A percentile compares a stretch with the other conserved stretches of the same genome.
These are phyloP conservation scores for Oedothorax gibbosus DNA, from an alignment of 1,140 invertebrate genomes.

Conservation along the genomic window DNA sequence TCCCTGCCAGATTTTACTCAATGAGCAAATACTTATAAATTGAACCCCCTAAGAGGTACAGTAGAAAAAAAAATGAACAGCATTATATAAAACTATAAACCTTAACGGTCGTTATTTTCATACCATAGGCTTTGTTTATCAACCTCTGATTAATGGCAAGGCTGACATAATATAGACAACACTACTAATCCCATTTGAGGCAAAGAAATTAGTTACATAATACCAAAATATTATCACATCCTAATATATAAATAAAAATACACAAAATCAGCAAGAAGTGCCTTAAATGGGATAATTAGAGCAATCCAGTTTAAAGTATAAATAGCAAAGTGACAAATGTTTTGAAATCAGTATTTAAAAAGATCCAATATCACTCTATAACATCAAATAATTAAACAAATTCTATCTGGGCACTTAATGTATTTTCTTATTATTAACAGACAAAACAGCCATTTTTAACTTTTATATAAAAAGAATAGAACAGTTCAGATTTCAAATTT, in stretches of 20 bases:
- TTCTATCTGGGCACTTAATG: too few species aligned
- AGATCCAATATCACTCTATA: too few species aligned
- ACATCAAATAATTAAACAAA: too few species aligned
- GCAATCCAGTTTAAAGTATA: conserved; percentile 20
- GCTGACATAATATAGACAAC: conserved; percentile 48
- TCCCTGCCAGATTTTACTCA: conserved; percentile 25
- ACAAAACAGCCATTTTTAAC: too few species aligned
- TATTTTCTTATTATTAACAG: too few species aligned
- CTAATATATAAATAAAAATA: conserved; percentile 12
- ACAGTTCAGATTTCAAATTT: background rate
- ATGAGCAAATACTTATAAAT: conserved; percentile 23
- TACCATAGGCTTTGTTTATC: conserved; percentile 61
- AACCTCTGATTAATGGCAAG: conserved; percentile 56
- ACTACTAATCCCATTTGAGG: conserved; percentile 56
- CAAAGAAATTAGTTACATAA: conserved; percentile 23
- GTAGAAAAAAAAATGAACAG: conserved; percentile 41
- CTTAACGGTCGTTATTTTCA: conserved; percentile 59
- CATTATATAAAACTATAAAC: conserved; percentile 56
- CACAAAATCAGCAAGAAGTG: conserved; percentile 6
- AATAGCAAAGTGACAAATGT: conserved; percentile 47
- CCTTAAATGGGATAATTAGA: conserved; percentile 50
- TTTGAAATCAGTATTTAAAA: conserved; percentile 1
- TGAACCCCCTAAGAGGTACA: conserved; percentile 27
- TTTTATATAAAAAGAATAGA: too few species aligned
- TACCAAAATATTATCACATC: conserved; percentile 24